These are phyloP conservation scores for Hirtodrosophila trivittata DNA, from an alignment of 2,888 invertebrate species.

Conservation along the genomic window DNA sequence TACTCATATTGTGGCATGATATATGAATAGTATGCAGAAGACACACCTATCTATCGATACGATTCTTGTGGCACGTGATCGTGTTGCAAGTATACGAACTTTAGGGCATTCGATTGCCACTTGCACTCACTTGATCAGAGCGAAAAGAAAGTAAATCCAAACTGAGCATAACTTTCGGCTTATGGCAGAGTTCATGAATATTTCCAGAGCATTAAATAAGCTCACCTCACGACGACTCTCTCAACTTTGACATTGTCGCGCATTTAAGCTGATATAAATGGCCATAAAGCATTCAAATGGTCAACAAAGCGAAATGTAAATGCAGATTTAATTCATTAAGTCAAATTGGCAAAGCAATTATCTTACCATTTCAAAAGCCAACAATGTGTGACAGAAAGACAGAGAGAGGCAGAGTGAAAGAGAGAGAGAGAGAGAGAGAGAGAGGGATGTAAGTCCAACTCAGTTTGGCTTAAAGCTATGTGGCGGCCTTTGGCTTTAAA, in stretches of 20 bases:
- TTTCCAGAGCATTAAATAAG: slow-evolving; percentile 62
- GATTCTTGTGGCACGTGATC: slow-evolving; percentile 52
- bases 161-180: slow-evolving; percentile 46
- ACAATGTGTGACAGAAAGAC: slow-evolving; percentile 1
- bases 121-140: too few species aligned
- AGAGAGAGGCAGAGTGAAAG: slow-evolving; percentile 5
- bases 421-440: slow-evolving; percentile 8
- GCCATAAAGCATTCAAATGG: slow-evolving; percentile 56
- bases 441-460: background rate
- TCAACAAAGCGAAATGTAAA: slow-evolving; percentile 61
- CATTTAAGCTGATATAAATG: slow-evolving; percentile 48
- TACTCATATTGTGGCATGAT: background rate
- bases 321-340: slow-evolving; percentile 64
- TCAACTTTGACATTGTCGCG: slow-evolving; percentile 57
- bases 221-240: slow-evolving; percentile 31
- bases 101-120: too few species aligned
- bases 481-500: slow-evolving; percentile 60
- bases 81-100: too few species aligned
- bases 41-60: slow-evolving; percentile 6
- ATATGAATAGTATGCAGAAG: background rate
- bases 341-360: slow-evolving; percentile 68
- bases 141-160: slow-evolving; percentile 54
- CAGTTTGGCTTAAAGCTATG: slow-evolving; percentile 29
- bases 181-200: slow-evolving; percentile 56
- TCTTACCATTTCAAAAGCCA: slow-evolving; percentile 39